A percentile compares a stretch with the other conserved stretches of the same genome.
Evolutionary conservation across 2,113 vertebrate genomes (phyloP).

Genomic region (Lota lota): DNA sequence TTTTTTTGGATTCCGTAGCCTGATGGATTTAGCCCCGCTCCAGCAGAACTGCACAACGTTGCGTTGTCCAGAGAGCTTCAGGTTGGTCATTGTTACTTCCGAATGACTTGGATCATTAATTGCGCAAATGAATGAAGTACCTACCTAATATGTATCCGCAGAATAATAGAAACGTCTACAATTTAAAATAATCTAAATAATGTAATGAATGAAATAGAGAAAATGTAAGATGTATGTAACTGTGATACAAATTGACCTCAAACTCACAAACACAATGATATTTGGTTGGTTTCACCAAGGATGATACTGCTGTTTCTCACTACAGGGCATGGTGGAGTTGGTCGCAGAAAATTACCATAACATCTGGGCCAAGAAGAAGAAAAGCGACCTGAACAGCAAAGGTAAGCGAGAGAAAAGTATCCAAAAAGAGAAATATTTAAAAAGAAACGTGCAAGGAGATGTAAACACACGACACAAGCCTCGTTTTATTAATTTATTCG

Average conservation of each 20-base stretch:
- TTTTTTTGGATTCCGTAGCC: constrained; percentile 63
- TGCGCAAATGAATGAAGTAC: neutral
- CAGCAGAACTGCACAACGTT: constrained; percentile 87
- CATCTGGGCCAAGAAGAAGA: constrained; percentile 99
- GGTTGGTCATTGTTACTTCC: constrained; percentile 70
- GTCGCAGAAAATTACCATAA: constrained; percentile 98
- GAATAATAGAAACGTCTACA: no score
- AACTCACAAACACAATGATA: neutral
- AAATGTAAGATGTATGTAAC: neutral
- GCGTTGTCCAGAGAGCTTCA: constrained; percentile 89
- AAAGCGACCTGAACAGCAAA: constrained; percentile 88
- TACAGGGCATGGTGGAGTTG: constrained; percentile 91
- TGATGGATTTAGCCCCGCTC: constrained; percentile 83
- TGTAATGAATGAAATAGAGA: neutral
- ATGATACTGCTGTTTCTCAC: neutral
- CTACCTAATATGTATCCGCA: neutral
- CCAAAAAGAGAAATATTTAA: no score
- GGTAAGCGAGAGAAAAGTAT: constrained; percentile 53
- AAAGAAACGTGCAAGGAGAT: neutral
- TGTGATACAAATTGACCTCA: neutral
- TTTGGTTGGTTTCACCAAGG: neutral
- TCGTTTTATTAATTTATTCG: neutral
- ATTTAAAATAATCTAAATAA: neutral
- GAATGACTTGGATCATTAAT: neutral
- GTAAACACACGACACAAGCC: neutral